These are phyloP conservation scores for Limanda limanda DNA, from an alignment of 2,113 vertebrate genomes.

Conservation along the genomic window DNA sequence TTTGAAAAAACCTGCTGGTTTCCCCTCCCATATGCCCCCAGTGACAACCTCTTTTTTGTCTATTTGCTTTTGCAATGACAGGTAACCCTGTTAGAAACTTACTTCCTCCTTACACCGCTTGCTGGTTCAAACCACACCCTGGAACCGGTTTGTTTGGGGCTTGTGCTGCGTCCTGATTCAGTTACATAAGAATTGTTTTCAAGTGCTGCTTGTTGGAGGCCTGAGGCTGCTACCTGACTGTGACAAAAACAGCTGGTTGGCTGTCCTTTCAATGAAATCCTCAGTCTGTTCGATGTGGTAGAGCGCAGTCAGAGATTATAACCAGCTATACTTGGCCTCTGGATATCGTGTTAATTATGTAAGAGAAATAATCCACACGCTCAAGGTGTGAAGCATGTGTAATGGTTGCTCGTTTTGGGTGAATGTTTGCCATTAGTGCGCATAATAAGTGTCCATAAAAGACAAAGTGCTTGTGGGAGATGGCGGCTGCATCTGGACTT, in stretches of 20 bases:
- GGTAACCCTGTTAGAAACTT: not conserved
- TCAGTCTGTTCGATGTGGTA: no score
- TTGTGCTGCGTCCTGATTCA: not conserved
- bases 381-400: not conserved
- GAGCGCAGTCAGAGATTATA: not conserved
- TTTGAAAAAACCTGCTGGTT: not conserved
- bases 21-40: not conserved
- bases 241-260: not conserved
- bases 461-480: no score
- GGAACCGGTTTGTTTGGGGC: slow-evolving; percentile 4
- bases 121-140: not conserved
- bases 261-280: not conserved
- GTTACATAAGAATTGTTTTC: not conserved
- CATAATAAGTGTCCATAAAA: no score
- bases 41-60: not conserved
- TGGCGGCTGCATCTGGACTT: no score
- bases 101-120: not conserved
- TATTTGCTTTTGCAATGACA: not conserved
- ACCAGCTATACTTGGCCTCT: not conserved
- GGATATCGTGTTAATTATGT: not conserved
- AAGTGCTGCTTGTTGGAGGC: not conserved
- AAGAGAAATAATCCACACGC: not conserved
- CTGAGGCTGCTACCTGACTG: not conserved
- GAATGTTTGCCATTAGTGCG: no score
- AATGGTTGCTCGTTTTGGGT: no score